These are phyloP conservation scores for Lasioglossum albipes DNA, from an alignment of 1,140 invertebrate genomes.

Conservation along the genomic window DNA sequence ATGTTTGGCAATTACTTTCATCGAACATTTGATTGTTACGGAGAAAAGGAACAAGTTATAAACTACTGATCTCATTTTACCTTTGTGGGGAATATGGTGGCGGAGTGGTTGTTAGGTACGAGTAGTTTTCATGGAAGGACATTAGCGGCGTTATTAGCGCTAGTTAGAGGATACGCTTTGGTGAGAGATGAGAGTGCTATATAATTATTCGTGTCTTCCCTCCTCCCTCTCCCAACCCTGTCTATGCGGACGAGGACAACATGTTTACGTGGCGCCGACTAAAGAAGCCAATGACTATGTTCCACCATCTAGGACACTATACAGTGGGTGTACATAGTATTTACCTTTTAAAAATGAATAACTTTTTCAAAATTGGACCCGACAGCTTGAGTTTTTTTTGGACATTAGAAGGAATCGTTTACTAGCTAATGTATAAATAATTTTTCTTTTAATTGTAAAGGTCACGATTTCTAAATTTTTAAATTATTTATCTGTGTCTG, in stretches of 20 bases:
- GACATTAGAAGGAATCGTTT: too few relatives aligned
- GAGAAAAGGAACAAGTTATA: conserved; percentile 31
- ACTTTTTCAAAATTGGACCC: too few relatives aligned
- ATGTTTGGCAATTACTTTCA: neutral
- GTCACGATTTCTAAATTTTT: too few relatives aligned
- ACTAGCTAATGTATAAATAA: too few relatives aligned
- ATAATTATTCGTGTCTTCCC: conserved; percentile 69
- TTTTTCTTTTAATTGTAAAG: too few relatives aligned
- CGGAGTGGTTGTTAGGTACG: conserved; percentile 62
- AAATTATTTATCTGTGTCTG: too few relatives aligned
- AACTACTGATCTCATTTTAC: conserved; percentile 53
- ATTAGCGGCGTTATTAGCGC: conserved; percentile 76
- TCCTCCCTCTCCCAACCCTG: neutral
- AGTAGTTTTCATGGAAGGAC: conserved; percentile 72
- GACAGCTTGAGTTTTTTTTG: too few relatives aligned
- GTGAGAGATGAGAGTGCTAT: conserved; percentile 69
- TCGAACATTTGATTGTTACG: conserved; percentile 16
- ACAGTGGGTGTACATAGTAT: too few relatives aligned
- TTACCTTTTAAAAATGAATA: too few relatives aligned
- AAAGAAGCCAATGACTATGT: conserved; percentile 41
- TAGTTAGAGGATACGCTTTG: conserved; percentile 71
- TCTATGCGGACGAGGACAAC: conserved; percentile 56
- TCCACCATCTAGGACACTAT: conserved; percentile 44
- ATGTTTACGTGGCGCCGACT: conserved; percentile 67
- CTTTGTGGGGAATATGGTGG: conserved; percentile 38